A percentile compares a stretch with the other conserved stretches of the same genome.
Conservation (phyloP, 2,888 invertebrate genomes). For the Anticlea derivata region DNA sequence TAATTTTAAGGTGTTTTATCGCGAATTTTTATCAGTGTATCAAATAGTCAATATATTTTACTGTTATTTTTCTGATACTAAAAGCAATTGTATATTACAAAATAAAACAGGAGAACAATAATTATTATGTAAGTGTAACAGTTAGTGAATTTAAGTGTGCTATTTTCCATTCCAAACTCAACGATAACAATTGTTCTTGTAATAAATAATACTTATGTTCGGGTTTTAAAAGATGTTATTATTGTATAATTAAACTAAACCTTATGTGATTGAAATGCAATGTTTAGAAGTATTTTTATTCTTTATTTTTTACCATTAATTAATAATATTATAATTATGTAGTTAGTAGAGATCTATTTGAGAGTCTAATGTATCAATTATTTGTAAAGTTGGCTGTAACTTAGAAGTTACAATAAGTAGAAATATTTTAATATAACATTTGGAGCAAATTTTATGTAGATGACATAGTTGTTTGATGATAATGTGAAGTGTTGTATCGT, state of each 20-base stretch:
- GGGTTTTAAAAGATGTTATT: constrained; percentile 82
- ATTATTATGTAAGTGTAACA: constrained; percentile 83
- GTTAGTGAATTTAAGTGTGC: constrained; percentile 84
- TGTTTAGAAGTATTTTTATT: constrained; percentile 84
- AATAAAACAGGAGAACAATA: constrained; percentile 83
- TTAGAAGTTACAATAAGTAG: constrained; percentile 83
- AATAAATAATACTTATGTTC: constrained; percentile 70
- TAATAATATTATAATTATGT: constrained; percentile 62
- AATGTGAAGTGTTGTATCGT: constrained; percentile 81
- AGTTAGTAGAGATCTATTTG: constrained; percentile 84
- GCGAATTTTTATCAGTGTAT: constrained; percentile 73
- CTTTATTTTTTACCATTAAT: constrained; percentile 84
- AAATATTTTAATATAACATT: constrained; percentile 84
- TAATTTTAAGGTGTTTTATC: constrained; percentile 70
- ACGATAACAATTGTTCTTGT: constrained; percentile 82
- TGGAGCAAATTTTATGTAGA: constrained; percentile 83
- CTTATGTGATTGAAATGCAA: constrained; percentile 85
- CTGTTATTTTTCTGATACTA: constrained; percentile 81
- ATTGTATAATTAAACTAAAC: constrained; percentile 83
- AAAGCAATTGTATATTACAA: constrained; percentile 81
- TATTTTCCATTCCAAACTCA: constrained; percentile 84
- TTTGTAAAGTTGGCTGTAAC: constrained; percentile 85
- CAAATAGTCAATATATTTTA: constrained; percentile 78
- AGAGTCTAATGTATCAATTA: constrained; percentile 85
- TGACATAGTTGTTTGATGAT: constrained; percentile 82